A percentile compares a stretch with the other conserved stretches of the same genome.
These are phyloP conservation scores for Picathartes gymnocephalus DNA, from an alignment of 2,113 vertebrate genomes.

Conservation along the genomic window DNA sequence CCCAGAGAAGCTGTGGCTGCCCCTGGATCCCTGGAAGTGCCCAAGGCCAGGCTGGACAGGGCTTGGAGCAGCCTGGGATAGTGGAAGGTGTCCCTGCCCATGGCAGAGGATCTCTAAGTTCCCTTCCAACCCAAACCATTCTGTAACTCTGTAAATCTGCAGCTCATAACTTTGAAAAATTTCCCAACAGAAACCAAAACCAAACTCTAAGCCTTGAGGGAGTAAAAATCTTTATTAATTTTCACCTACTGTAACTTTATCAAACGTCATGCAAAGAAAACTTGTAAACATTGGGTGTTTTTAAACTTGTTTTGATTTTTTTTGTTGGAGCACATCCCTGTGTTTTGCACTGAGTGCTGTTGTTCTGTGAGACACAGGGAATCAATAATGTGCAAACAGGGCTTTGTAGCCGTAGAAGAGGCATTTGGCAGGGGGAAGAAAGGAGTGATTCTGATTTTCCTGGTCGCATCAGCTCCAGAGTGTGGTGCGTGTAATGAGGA, in stretches of 20 bases:
- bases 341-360: neutral
- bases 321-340: neutral
- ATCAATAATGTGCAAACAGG: neutral
- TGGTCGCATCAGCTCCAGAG: neutral
- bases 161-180: neutral
- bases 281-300: neutral
- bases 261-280: neutral
- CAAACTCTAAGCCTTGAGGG: neutral
- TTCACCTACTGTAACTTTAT: neutral
- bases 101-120: neutral
- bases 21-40: neutral
- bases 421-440: neutral
- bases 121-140: neutral
- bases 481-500: neutral
- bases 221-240: neutral
- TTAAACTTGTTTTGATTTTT: neutral
- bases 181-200: neutral
- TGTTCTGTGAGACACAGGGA: neutral
- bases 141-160: neutral
- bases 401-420: neutral
- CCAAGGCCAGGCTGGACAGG: fast-evolving
- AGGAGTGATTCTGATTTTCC: neutral
- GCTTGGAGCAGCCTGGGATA: fast-evolving
- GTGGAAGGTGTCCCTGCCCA: neutral
- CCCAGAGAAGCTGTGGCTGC: neutral